Percentiles rank a stretch among this genome's conserved stretches.
These are phyloP conservation scores for Oxystoma pomonae DNA, from an alignment of 2,888 invertebrate genomes.

Conservation along the genomic window DNA sequence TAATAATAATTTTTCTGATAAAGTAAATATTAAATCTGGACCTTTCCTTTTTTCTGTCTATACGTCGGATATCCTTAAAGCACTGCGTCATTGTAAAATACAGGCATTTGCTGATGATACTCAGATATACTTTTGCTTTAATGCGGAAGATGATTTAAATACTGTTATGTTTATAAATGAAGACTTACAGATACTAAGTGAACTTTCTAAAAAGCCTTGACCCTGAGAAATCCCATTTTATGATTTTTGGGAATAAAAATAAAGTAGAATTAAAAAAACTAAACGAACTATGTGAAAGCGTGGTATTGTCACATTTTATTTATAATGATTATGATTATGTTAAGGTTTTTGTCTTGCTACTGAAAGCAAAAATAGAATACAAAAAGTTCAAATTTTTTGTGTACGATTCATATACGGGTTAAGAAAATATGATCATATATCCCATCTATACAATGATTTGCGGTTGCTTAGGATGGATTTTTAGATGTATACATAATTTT, in stretches of 20 bases:
- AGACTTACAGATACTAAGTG: no score
- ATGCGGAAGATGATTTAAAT: background rate
- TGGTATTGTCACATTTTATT: background rate
- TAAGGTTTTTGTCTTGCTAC: background rate
- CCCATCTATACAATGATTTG: no score
- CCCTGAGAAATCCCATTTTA: background rate
- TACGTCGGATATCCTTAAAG: no score
- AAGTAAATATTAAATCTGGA: no score
- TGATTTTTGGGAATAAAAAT: no score
- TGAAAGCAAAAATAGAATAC: background rate
- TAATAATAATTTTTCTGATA: background rate
- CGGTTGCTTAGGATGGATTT: no score
- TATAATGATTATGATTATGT: background rate
- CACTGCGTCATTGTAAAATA: no score
- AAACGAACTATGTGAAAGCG: background rate
- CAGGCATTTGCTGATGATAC: no score
- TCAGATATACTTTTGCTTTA: background rate
- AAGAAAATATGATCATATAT: no score
- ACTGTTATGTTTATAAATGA: background rate
- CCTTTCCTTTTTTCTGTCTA: no score
- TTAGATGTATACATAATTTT: background rate
- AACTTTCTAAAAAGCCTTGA: background rate
- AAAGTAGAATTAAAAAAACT: background rate
- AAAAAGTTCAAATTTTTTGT: background rate
- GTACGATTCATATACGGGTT: no score